Conservation (phyloP, 2,888 invertebrate genomes). For the Morinoia aosen region DNA sequence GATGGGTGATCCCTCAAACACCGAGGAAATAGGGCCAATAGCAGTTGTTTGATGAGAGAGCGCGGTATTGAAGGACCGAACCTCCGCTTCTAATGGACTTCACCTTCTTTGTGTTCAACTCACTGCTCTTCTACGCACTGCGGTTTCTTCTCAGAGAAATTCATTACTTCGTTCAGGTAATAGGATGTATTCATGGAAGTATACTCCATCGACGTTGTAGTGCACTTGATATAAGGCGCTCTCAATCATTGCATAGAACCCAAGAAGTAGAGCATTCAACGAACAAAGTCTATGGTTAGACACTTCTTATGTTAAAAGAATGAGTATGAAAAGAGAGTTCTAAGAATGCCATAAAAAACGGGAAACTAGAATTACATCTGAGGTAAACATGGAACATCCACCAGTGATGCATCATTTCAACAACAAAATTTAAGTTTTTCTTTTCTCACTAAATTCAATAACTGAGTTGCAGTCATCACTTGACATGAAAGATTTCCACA, state of each 20-base stretch:
- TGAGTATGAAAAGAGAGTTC: no score
- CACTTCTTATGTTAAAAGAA: background rate
- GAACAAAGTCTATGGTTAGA: background rate
- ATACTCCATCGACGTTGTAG: background rate
- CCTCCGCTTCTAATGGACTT: background rate
- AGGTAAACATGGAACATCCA: no score
- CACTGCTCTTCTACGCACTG: background rate
- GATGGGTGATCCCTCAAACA: background rate
- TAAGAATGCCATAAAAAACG: no score
- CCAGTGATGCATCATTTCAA: no score
- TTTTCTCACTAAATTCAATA: no score
- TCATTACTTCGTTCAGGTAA: background rate
- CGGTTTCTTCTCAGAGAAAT: background rate
- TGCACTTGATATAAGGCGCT: background rate
- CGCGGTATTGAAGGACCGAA: background rate
- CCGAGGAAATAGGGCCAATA: background rate
- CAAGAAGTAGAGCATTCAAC: background rate
- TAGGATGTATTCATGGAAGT: background rate
- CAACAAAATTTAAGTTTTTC: no score
- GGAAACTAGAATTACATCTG: no score
- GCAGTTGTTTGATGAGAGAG: background rate
- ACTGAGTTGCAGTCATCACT: no score
- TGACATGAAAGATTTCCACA: no score
- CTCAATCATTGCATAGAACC: background rate
- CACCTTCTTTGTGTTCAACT: background rate